Percentiles rank a stretch among this genome's conserved stretches.
These are phyloP conservation scores for Malacosoma neustria DNA, from an alignment of 2,888 invertebrate species.

Conservation along the genomic window DNA sequence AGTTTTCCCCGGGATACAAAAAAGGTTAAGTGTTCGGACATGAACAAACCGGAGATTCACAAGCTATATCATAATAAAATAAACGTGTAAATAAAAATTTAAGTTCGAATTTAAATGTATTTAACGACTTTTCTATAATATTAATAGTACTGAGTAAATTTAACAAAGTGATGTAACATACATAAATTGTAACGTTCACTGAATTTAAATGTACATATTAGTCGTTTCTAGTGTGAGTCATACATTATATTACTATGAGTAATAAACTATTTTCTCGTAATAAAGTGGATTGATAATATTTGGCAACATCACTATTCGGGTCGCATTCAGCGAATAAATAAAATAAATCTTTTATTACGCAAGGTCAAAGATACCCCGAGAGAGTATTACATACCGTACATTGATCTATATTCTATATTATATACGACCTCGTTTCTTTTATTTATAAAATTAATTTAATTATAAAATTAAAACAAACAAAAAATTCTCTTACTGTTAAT, in stretches of 20 bases:
- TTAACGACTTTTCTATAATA: no score
- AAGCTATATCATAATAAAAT: conserved; percentile 57
- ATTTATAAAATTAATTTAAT: no score
- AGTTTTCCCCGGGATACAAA: no score
- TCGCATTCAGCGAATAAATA: not conserved
- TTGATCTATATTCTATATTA: no score
- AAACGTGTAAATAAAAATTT: conserved; percentile 67
- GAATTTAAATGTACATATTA: not conserved
- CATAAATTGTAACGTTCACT: not conserved
- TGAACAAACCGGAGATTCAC: conserved; percentile 70
- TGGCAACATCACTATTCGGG: not conserved
- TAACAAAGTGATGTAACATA: not conserved
- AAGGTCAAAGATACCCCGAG: not conserved
- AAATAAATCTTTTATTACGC: not conserved
- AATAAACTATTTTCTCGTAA: not conserved
- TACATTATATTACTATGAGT: not conserved
- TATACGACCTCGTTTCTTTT: no score
- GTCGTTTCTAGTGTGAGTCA: not conserved
- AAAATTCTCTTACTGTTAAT: no score
- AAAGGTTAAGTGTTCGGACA: conserved; percentile 65
- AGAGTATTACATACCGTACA: no score
- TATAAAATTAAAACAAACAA: no score
- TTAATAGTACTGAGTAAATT: no score
- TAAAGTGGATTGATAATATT: not conserved
- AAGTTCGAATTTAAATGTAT: conserved; percentile 54